These are phyloP conservation scores for Helobdella robusta DNA, from an alignment of 2,888 invertebrate species.

Conservation along the genomic window DNA sequence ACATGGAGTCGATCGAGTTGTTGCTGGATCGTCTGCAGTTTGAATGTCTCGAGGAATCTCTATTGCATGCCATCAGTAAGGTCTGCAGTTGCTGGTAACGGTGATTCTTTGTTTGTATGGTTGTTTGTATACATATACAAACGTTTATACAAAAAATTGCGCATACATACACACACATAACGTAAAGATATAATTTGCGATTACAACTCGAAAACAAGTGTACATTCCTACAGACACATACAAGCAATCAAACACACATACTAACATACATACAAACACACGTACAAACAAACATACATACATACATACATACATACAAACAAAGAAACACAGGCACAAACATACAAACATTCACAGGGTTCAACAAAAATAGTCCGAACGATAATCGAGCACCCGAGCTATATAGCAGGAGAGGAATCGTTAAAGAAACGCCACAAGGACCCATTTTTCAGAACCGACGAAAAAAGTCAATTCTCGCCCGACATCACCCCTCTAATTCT, in stretches of 20 bases:
- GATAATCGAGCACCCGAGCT: slow-evolving; percentile 53
- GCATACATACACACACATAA: too few species aligned
- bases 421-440: slow-evolving; percentile 44
- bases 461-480: slow-evolving; percentile 57
- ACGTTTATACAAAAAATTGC: too few species aligned
- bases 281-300: neutral
- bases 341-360: too few species aligned
- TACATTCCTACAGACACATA: neutral
- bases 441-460: slow-evolving; percentile 49
- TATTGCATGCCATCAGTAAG: slow-evolving; percentile 60
- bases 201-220: too few species aligned
- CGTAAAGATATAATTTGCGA: too few species aligned
- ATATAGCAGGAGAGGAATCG: slow-evolving; percentile 49
- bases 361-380: slow-evolving; percentile 19
- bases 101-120: too few species aligned
- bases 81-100: too few species aligned
- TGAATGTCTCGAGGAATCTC: slow-evolving; percentile 58
- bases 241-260: too few species aligned
- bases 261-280: too few species aligned
- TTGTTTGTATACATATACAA: too few species aligned
- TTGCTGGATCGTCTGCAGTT: slow-evolving; percentile 58
- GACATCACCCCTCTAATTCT: slow-evolving; percentile 63
- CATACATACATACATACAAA: neutral
- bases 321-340: too few species aligned
- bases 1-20: slow-evolving; percentile 59